phyloP scores from a whole-genome alignment of 2,888 invertebrate species.

The Plebejus argus region DNA sequence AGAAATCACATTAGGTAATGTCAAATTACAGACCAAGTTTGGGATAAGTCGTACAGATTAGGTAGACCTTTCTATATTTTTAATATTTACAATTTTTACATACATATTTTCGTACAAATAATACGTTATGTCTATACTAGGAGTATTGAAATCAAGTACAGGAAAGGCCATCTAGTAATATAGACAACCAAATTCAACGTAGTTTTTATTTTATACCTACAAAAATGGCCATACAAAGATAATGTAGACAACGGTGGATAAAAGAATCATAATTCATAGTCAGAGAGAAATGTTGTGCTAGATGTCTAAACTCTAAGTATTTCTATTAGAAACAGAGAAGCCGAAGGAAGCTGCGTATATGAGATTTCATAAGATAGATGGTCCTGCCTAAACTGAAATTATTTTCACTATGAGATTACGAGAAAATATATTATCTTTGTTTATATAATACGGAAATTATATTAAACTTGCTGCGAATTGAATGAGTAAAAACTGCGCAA shows the following conservation, averaged over 20 bases:
- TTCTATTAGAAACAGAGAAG: slow-evolving; percentile 34
- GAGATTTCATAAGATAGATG: slow-evolving; percentile 34
- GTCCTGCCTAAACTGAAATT: slow-evolving; percentile 30
- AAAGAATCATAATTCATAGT: slow-evolving; percentile 33
- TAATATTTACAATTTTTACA: slow-evolving; percentile 4
- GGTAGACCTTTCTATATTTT: slow-evolving; percentile 37
- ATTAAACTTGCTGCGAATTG: not conserved
- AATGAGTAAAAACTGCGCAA: not conserved
- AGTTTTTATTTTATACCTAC: not conserved
- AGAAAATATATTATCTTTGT: not conserved
- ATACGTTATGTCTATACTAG: too few species aligned
- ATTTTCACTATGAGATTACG: not conserved
- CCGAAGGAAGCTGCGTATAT: slow-evolving; percentile 33
- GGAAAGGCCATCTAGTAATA: too few species aligned
- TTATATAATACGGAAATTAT: not conserved
- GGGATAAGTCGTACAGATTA: slow-evolving; percentile 36
- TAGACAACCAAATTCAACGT: not conserved
- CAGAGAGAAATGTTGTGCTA: slow-evolving; percentile 33
- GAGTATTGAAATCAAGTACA: too few species aligned
- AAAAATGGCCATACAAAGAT: not conserved
- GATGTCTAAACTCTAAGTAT: slow-evolving; percentile 34
- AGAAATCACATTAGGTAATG: slow-evolving; percentile 42
- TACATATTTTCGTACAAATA: not conserved
- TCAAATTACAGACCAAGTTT: slow-evolving; percentile 37
- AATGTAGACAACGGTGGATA: not conserved